Evolutionary conservation across 2,113 vertebrate genomes (phyloP).

Genomic region (Forbesichthys agassizii): DNA sequence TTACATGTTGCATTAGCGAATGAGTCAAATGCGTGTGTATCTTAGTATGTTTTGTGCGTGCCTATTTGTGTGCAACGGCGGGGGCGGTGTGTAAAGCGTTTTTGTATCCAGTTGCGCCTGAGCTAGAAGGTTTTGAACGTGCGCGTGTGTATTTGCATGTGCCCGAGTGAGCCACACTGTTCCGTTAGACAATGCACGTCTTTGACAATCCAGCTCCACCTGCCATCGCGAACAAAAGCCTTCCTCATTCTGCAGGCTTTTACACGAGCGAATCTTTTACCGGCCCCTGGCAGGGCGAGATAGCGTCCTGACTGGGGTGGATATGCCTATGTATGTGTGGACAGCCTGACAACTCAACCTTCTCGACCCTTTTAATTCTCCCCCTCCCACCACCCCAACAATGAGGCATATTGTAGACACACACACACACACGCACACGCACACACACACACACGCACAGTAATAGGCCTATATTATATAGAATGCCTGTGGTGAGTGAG

Average conservation of each 20-base stretch:
- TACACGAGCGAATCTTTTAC: conserved; percentile 46
- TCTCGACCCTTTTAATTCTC: conserved; percentile 11
- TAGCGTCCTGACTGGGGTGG: conserved; percentile 33
- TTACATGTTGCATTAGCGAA: background rate
- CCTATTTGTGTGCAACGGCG: conserved; percentile 22
- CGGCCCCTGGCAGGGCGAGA: conserved; percentile 43
- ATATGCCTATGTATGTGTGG: conserved; percentile 50
- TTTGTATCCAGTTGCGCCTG: conserved; percentile 23
- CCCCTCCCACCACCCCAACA: conserved; percentile 10
- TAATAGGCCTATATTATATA: too few species aligned
- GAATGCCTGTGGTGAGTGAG: too few species aligned
- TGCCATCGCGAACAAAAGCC: conserved; percentile 55
- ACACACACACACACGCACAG: too few species aligned
- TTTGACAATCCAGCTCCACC: conserved; percentile 60
- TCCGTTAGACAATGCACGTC: conserved; percentile 41
- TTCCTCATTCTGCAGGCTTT: conserved; percentile 25
- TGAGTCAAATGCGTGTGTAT: background rate
- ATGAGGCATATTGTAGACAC: background rate
- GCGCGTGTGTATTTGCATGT: conserved; percentile 31
- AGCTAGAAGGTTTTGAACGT: conserved; percentile 23
- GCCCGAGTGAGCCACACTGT: conserved; percentile 42
- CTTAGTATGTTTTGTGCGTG: conserved; percentile 27
- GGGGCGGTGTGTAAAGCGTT: conserved; percentile 11
- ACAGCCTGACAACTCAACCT: conserved; percentile 45
- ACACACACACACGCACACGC: too few species aligned